Conservation (phyloP, 2,797 vertebrate genomes). For the Ataeniobius toweri region DNA sequence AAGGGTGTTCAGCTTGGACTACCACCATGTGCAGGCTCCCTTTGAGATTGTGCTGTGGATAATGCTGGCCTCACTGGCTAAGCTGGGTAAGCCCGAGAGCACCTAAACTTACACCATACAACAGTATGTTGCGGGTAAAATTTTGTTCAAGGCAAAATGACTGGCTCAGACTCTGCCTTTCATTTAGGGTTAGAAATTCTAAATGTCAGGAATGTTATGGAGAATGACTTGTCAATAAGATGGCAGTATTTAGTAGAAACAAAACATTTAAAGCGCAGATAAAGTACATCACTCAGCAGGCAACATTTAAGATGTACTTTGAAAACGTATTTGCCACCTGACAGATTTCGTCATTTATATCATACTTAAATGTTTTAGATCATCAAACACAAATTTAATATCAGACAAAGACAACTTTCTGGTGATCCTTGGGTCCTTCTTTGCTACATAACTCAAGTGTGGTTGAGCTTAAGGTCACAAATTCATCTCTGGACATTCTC, state of each 20-base stretch:
- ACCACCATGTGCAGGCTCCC: conserved; percentile 84
- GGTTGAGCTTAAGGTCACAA: background rate
- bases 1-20: conserved; percentile 82
- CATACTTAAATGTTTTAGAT: background rate
- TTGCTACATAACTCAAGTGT: background rate
- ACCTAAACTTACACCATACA: background rate
- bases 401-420: background rate
- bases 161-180: background rate
- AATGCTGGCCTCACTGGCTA: conserved; percentile 87
- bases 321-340: background rate
- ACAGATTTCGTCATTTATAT: background rate
- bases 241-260: background rate
- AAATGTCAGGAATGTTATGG: background rate
- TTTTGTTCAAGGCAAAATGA: background rate
- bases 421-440: background rate
- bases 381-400: background rate
- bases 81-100: conserved; percentile 77
- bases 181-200: background rate
- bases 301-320: background rate
- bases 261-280: background rate
- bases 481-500: background rate
- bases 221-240: background rate
- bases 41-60: conserved; percentile 88
- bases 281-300: background rate
- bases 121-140: background rate